Evolutionary conservation across 2,113 vertebrate species (phyloP), one percentile per base, ranked within the genome.

Genomic region (Hippocampus barbouri): DNA sequence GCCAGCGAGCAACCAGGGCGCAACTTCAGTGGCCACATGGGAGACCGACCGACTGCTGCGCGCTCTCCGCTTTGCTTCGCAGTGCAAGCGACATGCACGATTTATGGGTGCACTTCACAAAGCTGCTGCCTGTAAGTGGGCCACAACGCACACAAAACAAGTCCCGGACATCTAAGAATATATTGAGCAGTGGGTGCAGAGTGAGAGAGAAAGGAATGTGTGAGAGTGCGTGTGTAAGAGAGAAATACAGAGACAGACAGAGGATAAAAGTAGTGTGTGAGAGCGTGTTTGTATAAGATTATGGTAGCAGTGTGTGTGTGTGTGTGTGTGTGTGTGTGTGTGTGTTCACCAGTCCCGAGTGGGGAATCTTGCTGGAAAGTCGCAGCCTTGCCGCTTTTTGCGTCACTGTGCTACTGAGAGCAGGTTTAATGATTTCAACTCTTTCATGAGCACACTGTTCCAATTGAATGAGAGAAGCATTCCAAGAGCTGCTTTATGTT

Each of bases 121-220:
- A 85, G 83, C 81, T 84, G 76, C 77, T 70, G 70, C 83, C 34
- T 89, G 73, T 87, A 90, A 88, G 81, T 89, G 81, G 90, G 86
- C 71, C 89, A 89, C 83, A 82, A 86, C 53, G 80, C 84, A 85
- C 83, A 15, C 41, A 47, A 49, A 66, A 47, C 21, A 87, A 88
- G 85, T 87, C 72, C 70, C 61, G 74, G 85, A 82, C 81, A 87
- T 88, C 84, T 81, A 65, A 87, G 83, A 76, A 43, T 18, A 86
- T 78, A 62, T 68, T 76, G 66, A 69, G 61, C 70, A 69, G 67
- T 81, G 82, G 75, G 75, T n/a, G 11, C 12, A 14, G 15, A 16
- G 47, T 14, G 47, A 18, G 47, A 20, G 47, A 18, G 43, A 45
- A 14, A 45, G 12, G 79, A 74, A 72, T 20, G 40, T 74, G 78